Evolutionary conservation across 2,797 vertebrate genomes (phyloP).

Genomic region (Pangasius larnaudii): DNA sequence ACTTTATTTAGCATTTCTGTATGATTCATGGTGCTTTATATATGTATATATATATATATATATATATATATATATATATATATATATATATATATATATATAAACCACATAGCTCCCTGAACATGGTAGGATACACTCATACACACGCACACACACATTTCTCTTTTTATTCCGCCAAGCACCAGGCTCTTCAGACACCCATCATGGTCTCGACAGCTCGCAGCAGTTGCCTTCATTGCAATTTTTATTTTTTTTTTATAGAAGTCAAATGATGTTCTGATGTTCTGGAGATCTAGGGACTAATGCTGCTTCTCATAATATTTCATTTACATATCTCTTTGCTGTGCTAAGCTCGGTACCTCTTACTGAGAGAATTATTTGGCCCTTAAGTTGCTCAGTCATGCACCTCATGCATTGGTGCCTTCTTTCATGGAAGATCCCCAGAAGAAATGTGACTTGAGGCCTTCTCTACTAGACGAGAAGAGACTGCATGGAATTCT

Average conservation of each 20-base stretch:
- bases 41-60: slow-evolving; percentile 1
- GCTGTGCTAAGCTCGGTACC: slow-evolving; percentile 8
- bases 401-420: background rate
- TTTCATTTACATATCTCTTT: slow-evolving; percentile 24
- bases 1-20: slow-evolving; percentile 33
- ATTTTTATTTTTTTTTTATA: slow-evolving; percentile 34
- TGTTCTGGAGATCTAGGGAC: slow-evolving; percentile 25
- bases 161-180: background rate
- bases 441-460: slow-evolving; percentile 1
- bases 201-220: slow-evolving; percentile 29
- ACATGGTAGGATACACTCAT: background rate
- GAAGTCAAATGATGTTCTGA: slow-evolving; percentile 28
- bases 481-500: background rate
- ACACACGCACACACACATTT: background rate
- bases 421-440: slow-evolving; percentile 11
- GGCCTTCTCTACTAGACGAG: background rate
- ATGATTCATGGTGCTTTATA: slow-evolving; percentile 9
- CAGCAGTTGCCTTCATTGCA: slow-evolving; percentile 31
- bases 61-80: no score
- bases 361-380: slow-evolving; percentile 12
- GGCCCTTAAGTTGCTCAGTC: slow-evolving; percentile 19
- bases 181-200: slow-evolving; percentile 34
- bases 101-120: slow-evolving; percentile 10
- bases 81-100: slow-evolving; percentile 7
- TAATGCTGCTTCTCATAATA: slow-evolving; percentile 22